A percentile compares a stretch with the other conserved stretches of the same genome.
Conservation (phyloP, 2,797 vertebrate genomes). For the Psittacula derbiana region DNA sequence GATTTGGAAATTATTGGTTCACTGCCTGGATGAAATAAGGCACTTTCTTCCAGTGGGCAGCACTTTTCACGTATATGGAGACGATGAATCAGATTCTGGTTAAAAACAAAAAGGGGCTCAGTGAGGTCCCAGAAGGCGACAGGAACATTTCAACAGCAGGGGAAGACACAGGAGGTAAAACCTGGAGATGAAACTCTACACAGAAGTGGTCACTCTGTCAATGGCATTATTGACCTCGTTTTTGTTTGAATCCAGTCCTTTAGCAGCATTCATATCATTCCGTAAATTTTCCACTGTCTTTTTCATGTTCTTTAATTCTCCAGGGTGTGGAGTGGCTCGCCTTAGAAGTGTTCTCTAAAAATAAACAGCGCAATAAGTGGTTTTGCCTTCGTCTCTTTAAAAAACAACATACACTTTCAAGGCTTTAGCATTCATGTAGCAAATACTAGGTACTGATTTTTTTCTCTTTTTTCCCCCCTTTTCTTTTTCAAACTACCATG, state of each 20-base stretch:
- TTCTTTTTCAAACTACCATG: background rate
- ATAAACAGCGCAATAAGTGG: slow-evolving; percentile 57
- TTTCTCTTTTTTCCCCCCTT: background rate
- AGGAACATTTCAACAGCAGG: slow-evolving; percentile 75
- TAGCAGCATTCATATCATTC: slow-evolving; percentile 95
- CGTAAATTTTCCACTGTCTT: slow-evolving; percentile 93
- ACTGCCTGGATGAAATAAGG: slow-evolving; percentile 81
- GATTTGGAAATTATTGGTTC: slow-evolving; percentile 79
- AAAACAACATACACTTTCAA: slow-evolving; percentile 11
- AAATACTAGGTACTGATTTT: background rate
- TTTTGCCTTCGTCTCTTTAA: slow-evolving; percentile 38
- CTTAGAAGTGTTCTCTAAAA: slow-evolving; percentile 90
- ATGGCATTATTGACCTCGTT: slow-evolving; percentile 97
- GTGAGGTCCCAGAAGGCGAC: slow-evolving; percentile 71
- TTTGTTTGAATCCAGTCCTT: slow-evolving; percentile 99
- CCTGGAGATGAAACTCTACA: slow-evolving; percentile 86
- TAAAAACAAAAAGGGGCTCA: slow-evolving; percentile 65
- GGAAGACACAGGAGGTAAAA: slow-evolving; percentile 85
- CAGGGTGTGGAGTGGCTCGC: slow-evolving; percentile 94
- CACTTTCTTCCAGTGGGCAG: slow-evolving; percentile 81
- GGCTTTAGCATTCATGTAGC: slow-evolving; percentile 3
- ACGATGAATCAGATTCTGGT: slow-evolving; percentile 73
- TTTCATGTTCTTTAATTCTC: slow-evolving; percentile 96
- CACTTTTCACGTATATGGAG: slow-evolving; percentile 69
- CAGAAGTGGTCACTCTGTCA: slow-evolving; percentile 96